A percentile compares a stretch with the other conserved stretches of the same genome.
Conservation (phyloP, 2,797 vertebrate species). For the Falco biarmicus region DNA sequence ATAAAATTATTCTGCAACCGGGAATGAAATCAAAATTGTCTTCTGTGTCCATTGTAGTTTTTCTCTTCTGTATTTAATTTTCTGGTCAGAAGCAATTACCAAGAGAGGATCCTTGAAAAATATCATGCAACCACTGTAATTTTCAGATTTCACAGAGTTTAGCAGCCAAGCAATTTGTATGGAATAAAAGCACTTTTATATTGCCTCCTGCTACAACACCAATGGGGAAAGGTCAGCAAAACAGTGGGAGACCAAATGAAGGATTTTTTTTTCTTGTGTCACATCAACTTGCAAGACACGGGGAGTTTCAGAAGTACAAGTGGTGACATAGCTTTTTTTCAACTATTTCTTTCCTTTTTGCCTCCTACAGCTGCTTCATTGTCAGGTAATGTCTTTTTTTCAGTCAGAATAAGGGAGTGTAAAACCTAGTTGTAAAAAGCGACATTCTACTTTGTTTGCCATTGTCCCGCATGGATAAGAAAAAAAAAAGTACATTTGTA, state of each 20-base stretch:
- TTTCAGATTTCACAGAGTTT: constrained; percentile 62
- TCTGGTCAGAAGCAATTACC: constrained; percentile 41
- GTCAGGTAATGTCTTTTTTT: not conserved
- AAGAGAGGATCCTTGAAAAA: constrained; percentile 7
- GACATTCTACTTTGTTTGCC: constrained; percentile 1
- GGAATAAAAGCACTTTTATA: constrained; percentile 65
- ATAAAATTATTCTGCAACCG: not conserved
- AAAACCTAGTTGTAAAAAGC: not conserved
- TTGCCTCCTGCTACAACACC: constrained; percentile 53
- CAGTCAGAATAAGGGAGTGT: not conserved
- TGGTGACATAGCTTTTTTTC: not conserved
- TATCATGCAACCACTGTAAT: constrained; percentile 27
- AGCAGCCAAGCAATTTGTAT: constrained; percentile 52
- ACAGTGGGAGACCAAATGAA: constrained; percentile 58
- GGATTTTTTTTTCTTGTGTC: not conserved
- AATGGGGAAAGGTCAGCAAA: constrained; percentile 64
- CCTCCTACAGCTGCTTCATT: constrained; percentile 15
- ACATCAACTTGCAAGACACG: constrained; percentile 46
- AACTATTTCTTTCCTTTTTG: constrained; percentile 34
- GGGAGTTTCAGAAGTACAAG: constrained; percentile 31
- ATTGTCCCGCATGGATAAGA: not conserved
- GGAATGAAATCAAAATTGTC: not conserved
- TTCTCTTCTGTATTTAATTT: constrained; percentile 47
- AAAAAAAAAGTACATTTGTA: not conserved
- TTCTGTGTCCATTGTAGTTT: constrained; percentile 29